Conservation (phyloP, 1,140 invertebrate species). For the Helicoverpa armigera region DNA sequence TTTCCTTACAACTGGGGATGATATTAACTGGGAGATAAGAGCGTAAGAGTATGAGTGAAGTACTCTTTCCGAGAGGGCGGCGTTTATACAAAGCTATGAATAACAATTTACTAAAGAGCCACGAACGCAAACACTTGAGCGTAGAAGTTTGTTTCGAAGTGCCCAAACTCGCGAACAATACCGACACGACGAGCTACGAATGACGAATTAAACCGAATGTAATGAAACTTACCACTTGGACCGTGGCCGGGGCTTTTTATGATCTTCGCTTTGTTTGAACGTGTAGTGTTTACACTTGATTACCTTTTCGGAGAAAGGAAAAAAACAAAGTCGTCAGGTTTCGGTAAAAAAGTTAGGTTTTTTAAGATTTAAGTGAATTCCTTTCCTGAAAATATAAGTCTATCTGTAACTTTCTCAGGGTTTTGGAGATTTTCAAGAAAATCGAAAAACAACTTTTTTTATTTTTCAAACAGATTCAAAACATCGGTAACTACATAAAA, state of each 20-base stretch:
- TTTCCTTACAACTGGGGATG: conserved; percentile 70
- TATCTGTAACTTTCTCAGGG: too few species aligned
- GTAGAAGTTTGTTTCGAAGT: conserved; percentile 82
- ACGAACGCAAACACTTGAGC: conserved; percentile 81
- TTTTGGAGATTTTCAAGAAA: too few species aligned
- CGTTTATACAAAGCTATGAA: conserved; percentile 84
- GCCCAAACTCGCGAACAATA: conserved; percentile 82
- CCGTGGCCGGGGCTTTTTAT: neutral
- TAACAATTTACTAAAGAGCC: conserved; percentile 84
- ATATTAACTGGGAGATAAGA: conserved; percentile 80
- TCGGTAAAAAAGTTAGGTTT: too few species aligned
- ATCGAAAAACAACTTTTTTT: too few species aligned
- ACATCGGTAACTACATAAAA: neutral
- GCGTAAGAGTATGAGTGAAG: conserved; percentile 77
- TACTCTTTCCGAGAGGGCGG: conserved; percentile 74
- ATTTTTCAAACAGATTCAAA: neutral
- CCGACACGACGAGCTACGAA: conserved; percentile 72
- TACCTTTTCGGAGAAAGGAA: neutral
- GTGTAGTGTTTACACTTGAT: conserved; percentile 7
- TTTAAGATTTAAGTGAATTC: too few species aligned
- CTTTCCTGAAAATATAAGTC: too few species aligned
- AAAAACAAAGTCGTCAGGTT: too few species aligned
- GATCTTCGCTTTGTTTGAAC: neutral
- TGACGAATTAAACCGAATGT: conserved; percentile 51
- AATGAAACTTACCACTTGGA: conserved; percentile 33